A percentile compares a stretch with the other conserved stretches of the same genome.
phyloP scores from a whole-genome alignment of 2,888 invertebrate species.

The Celastrina argiolus region DNA sequence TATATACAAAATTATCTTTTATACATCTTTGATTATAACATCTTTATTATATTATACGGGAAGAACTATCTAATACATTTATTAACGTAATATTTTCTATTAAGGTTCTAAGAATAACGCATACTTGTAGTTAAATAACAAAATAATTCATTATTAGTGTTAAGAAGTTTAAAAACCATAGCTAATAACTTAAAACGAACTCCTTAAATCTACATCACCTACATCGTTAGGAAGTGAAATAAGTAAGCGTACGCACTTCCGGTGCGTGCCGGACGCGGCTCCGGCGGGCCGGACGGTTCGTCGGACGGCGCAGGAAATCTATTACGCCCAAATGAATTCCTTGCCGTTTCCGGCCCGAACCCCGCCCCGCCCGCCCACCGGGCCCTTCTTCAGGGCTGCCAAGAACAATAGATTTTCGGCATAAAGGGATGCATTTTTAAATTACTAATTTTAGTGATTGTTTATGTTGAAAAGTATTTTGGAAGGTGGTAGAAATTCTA shows the following conservation, averaged over 20 bases:
- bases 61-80: too few relatives aligned
- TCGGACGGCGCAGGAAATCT: constrained; percentile 74
- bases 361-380: constrained; percentile 61
- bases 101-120: too few relatives aligned
- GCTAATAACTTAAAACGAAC: not conserved
- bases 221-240: constrained; percentile 2
- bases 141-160: too few relatives aligned
- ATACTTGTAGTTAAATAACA: too few relatives aligned
- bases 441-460: not conserved
- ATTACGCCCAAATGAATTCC: constrained; percentile 78
- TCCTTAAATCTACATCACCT: not conserved
- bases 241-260: constrained; percentile 28
- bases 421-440: not conserved
- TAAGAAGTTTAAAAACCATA: too few relatives aligned
- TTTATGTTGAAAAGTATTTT: not conserved
- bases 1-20: too few relatives aligned
- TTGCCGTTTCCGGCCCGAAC: constrained; percentile 71
- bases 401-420: constrained; percentile 5
- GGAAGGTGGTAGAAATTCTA: not conserved
- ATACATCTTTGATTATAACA: too few relatives aligned
- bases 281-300: constrained; percentile 46
- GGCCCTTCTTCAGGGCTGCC: constrained; percentile 57
- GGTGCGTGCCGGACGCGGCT: constrained; percentile 48
- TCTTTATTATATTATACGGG: too few relatives aligned
- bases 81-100: too few relatives aligned